Evolutionary conservation across 2,888 invertebrate species (phyloP).

Genomic region (Nephrotoma appendiculata): DNA sequence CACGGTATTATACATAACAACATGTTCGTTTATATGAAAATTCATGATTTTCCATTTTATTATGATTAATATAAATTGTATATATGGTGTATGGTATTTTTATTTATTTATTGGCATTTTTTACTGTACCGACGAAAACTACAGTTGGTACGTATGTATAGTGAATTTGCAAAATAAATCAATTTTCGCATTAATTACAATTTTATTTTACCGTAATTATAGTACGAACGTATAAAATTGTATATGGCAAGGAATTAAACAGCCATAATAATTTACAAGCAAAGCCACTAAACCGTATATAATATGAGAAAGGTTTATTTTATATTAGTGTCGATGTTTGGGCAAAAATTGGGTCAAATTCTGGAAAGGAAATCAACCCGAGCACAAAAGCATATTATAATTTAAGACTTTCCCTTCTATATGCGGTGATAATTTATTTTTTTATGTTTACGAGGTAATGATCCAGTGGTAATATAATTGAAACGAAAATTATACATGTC

Average conservation of each 20-base stretch:
- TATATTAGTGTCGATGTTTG: not conserved
- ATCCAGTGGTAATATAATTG: not conserved
- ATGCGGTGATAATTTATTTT: not conserved
- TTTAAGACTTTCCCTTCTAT: not conserved
- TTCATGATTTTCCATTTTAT: not conserved
- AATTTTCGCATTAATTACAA: not conserved
- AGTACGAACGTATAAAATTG: not conserved
- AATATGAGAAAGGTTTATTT: not conserved
- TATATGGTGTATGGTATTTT: not conserved
- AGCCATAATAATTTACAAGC: not conserved
- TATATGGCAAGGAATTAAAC: not conserved
- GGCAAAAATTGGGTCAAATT: not conserved
- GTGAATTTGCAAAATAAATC: not conserved
- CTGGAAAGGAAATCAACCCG: not conserved
- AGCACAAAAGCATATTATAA: not conserved
- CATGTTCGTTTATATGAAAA: not conserved
- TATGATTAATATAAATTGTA: not conserved
- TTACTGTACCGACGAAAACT: not conserved
- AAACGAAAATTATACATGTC: not conserved
- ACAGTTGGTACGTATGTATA: not conserved
- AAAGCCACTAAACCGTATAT: not conserved
- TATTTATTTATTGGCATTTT: not conserved
- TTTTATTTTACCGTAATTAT: not conserved
- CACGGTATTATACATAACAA: no score
- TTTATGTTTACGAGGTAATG: not conserved